phyloP scores from a whole-genome alignment of 2,797 vertebrate species.

The Amazona ochrocephala region DNA sequence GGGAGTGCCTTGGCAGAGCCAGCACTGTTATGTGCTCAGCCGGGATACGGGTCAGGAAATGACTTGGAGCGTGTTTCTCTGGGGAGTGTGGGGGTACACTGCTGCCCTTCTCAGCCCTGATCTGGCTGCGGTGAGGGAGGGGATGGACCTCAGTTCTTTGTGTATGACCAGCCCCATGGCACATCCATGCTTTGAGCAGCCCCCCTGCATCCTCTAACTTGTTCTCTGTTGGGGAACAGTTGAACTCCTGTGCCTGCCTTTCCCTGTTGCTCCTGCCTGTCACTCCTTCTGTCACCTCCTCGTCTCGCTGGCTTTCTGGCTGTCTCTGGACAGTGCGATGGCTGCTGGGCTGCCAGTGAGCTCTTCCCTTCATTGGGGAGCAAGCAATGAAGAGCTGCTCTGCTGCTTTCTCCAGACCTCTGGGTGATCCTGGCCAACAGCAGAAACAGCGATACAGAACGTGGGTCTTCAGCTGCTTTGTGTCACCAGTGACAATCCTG shows the following conservation, averaged over 20 bases:
- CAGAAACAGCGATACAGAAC: neutral
- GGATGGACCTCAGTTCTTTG: neutral
- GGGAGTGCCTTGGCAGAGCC: neutral
- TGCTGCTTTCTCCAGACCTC: neutral
- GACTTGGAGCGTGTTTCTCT: neutral
- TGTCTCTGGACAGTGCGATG: neutral
- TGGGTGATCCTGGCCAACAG: neutral
- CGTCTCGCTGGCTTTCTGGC: neutral
- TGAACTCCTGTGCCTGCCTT: neutral
- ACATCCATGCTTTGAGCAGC: neutral
- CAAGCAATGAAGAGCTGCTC: neutral
- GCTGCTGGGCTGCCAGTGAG: neutral
- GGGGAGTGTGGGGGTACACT: accelerated
- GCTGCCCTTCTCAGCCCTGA: neutral
- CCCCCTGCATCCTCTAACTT: neutral
- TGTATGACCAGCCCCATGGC: neutral
- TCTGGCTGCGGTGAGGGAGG: neutral
- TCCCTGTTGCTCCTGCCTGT: neutral
- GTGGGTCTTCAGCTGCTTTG: accelerated
- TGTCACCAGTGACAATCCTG: neutral
- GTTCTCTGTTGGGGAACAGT: neutral
- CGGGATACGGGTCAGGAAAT: neutral
- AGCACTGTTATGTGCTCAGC: accelerated
- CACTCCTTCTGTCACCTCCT: neutral
- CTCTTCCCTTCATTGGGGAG: accelerated